These are phyloP conservation scores for Lasioglossum lativentre DNA, from an alignment of 2,888 invertebrate genomes.

Conservation along the genomic window DNA sequence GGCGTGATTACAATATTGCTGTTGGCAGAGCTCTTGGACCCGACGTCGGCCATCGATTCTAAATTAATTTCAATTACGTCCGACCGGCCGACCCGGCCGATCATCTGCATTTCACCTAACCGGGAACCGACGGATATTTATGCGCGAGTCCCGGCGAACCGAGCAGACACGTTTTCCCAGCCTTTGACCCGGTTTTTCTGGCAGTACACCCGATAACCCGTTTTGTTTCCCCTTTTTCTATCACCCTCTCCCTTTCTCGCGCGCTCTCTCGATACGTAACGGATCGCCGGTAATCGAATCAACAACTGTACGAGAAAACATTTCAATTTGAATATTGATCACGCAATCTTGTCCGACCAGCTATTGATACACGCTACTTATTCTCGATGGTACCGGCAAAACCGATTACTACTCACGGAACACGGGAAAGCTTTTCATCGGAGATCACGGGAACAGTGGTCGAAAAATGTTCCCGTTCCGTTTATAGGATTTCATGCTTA, in stretches of 20 bases:
- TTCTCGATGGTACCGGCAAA: background rate
- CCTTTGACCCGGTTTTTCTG: conserved; percentile 21
- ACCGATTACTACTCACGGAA: background rate
- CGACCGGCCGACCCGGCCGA: conserved; percentile 1
- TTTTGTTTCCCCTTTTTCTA: conserved; percentile 1
- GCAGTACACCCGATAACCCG: background rate
- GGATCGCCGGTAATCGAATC: conserved; percentile 19
- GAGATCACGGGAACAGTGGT: background rate
- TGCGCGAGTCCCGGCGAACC: conserved; percentile 14
- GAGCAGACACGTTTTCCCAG: conserved; percentile 30
- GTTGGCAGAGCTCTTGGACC: conserved; percentile 43
- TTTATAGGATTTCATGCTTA: background rate
- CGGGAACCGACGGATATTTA: conserved; percentile 34
- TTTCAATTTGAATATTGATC: conserved; percentile 34
- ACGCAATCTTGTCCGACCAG: background rate
- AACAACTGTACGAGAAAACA: conserved; percentile 3
- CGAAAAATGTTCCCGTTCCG: background rate
- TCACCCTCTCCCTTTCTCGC: background rate
- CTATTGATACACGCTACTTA: conserved; percentile 29
- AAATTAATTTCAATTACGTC: conserved; percentile 57
- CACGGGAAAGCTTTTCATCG: conserved; percentile 16
- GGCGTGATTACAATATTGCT: conserved; percentile 35
- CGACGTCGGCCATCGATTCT: conserved; percentile 45
- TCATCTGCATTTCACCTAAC: conserved; percentile 34
- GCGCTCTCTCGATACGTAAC: background rate